A percentile compares a stretch with the other conserved stretches of the same genome.
Evolutionary conservation across 2,888 invertebrate species (phyloP).

Genomic region (Druceiella hillmani): DNA sequence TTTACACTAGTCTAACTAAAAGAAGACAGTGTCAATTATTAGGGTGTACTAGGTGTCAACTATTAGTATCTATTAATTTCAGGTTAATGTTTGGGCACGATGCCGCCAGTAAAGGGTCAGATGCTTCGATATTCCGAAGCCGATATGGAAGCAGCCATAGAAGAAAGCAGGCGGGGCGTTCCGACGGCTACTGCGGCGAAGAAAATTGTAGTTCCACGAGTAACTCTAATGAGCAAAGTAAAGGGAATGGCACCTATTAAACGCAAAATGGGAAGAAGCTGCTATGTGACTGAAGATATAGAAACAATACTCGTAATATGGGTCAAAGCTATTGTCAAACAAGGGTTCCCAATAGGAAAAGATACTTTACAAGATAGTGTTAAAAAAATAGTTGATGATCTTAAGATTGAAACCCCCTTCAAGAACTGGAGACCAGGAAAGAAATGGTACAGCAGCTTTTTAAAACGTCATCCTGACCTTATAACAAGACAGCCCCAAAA

Average conservation of each 20-base stretch:
- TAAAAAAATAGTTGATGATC: conserved; percentile 6
- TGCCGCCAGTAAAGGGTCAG: conserved; percentile 10
- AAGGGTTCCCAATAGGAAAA: conserved; percentile 7
- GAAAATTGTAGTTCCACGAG: too few relatives aligned
- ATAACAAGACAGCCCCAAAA: background rate
- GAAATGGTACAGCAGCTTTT: conserved; percentile 4
- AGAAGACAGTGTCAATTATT: conserved; percentile 12
- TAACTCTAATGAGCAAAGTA: too few relatives aligned
- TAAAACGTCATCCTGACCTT: conserved; percentile 1
- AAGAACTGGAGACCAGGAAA: too few relatives aligned
- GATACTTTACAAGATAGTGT: conserved; percentile 8
- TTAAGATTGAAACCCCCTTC: too few relatives aligned
- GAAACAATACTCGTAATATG: too few relatives aligned
- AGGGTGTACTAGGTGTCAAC: conserved; percentile 9
- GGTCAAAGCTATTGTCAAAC: conserved; percentile 6
- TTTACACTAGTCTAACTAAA: conserved; percentile 9
- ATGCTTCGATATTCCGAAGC: conserved; percentile 8
- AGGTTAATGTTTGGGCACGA: conserved; percentile 3
- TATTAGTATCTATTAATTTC: conserved; percentile 8
- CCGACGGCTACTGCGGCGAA: conserved; percentile 9
- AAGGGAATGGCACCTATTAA: too few relatives aligned
- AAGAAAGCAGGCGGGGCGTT: conserved; percentile 6
- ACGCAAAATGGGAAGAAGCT: too few relatives aligned
- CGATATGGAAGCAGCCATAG: conserved; percentile 7
- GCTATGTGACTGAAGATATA: too few relatives aligned